Evolutionary conservation across 2,113 vertebrate species (phyloP).

Genomic region (Corydoras sp.): DNA sequence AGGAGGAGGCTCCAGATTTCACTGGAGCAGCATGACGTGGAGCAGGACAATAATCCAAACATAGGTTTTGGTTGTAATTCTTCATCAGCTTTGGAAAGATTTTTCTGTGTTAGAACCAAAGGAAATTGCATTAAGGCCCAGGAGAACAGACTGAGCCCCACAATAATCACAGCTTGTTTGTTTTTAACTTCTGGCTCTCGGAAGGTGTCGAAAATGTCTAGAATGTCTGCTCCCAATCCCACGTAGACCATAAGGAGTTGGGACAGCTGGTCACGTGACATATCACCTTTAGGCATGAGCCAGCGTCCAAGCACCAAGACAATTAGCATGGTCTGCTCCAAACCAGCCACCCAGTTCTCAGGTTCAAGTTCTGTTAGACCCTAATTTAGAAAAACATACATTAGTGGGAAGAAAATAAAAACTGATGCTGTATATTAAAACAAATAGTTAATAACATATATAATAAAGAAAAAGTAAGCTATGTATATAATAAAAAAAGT

Average conservation of each 20-base stretch:
- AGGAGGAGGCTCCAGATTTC: slow-evolving; percentile 67
- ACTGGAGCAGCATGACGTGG: slow-evolving; percentile 56
- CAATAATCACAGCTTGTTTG: slow-evolving; percentile 52
- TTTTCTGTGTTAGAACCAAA: slow-evolving; percentile 64
- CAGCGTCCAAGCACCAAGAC: slow-evolving; percentile 67
- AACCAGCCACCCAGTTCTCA: slow-evolving; percentile 62
- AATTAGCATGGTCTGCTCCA: slow-evolving; percentile 72
- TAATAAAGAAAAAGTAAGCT: too few relatives aligned
- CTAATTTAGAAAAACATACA: slow-evolving; percentile 44
- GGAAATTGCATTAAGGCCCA: slow-evolving; percentile 72
- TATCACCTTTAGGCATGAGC: slow-evolving; percentile 71
- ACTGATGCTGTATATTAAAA: too few relatives aligned
- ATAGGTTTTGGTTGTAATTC: neutral
- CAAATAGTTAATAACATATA: too few relatives aligned
- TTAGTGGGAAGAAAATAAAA: neutral
- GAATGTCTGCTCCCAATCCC: slow-evolving; percentile 66
- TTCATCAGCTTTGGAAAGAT: slow-evolving; percentile 9
- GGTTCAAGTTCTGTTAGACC: slow-evolving; percentile 55
- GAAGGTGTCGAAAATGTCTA: slow-evolving; percentile 71
- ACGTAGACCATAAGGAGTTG: slow-evolving; percentile 70
- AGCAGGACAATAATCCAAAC: slow-evolving; percentile 1
- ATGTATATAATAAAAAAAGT: too few relatives aligned
- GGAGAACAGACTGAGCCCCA: slow-evolving; percentile 63
- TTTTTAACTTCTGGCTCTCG: slow-evolving; percentile 61
- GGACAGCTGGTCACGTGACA: slow-evolving; percentile 68